Evolutionary conservation across 2,888 invertebrate genomes (phyloP).

Genomic region (Thymelicus sylvestris): DNA sequence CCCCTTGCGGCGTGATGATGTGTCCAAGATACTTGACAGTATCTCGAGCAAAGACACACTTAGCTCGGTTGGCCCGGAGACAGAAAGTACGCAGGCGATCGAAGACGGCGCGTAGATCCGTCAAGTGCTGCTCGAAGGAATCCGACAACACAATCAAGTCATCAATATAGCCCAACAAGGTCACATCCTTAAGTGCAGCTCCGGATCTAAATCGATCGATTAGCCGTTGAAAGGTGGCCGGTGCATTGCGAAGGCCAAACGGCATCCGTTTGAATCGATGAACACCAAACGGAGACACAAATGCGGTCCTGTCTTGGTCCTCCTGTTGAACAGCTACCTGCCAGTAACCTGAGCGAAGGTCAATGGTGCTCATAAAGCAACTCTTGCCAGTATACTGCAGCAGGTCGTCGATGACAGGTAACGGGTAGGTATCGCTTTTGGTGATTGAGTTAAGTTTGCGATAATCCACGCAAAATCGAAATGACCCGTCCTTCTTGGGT

Average conservation of each 20-base stretch:
- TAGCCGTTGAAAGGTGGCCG: slow-evolving; percentile 49
- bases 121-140: not conserved
- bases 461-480: not conserved
- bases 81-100: not conserved
- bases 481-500: not conserved
- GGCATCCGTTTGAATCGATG: slow-evolving; percentile 52
- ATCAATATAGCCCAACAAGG: slow-evolving; percentile 39
- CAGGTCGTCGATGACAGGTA: slow-evolving; percentile 56
- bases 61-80: not conserved
- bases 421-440: slow-evolving; percentile 47
- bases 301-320: slow-evolving; percentile 46
- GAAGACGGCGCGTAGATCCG: not conserved
- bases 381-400: slow-evolving; percentile 49
- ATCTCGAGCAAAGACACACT: not conserved
- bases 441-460: not conserved
- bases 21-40: not conserved
- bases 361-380: slow-evolving; percentile 50
- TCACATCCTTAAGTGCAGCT: slow-evolving; percentile 41
- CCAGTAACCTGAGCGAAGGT: slow-evolving; percentile 55
- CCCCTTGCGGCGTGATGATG: not conserved
- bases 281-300: slow-evolving; percentile 49
- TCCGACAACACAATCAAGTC: not conserved
- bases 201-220: slow-evolving; percentile 38
- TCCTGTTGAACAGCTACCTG: slow-evolving; percentile 45
- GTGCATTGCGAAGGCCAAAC: slow-evolving; percentile 52